Percentiles rank a stretch among this genome's conserved stretches.
These are phyloP conservation scores for Drosophila neotestacea DNA, from an alignment of 2,888 invertebrate species.

Conservation along the genomic window DNA sequence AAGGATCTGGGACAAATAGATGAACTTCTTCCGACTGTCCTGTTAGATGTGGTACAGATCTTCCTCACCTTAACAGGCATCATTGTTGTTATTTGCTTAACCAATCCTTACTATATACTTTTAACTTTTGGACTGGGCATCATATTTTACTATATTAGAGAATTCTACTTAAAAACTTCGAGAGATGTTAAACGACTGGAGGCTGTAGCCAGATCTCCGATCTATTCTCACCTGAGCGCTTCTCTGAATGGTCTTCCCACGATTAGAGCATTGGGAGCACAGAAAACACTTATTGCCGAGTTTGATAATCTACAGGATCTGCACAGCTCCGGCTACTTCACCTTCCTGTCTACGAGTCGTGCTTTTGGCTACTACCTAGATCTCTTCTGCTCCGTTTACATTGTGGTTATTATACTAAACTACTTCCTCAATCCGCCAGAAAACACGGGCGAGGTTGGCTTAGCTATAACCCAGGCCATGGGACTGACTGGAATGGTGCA, in stretches of 20 bases:
- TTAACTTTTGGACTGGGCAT: conserved; percentile 89
- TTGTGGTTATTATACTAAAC: conserved; percentile 93
- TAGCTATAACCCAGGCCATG: conserved; percentile 92
- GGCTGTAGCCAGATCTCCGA: conserved; percentile 95
- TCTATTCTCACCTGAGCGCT: conserved; percentile 96
- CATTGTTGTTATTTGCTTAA: conserved; percentile 90
- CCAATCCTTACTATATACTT: conserved; percentile 91
- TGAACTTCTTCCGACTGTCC: conserved; percentile 83
- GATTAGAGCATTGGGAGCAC: conserved; percentile 94
- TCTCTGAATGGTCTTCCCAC: conserved; percentile 96
- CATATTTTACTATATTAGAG: conserved; percentile 90
- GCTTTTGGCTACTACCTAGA: conserved; percentile 98
- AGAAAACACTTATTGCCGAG: conserved; percentile 91
- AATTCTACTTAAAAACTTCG: conserved; percentile 92
- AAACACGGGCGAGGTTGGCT: conserved; percentile 90
- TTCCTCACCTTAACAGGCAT: conserved; percentile 92
- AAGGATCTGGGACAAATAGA: conserved; percentile 91
- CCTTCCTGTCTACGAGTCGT: conserved; percentile 94
- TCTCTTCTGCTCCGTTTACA: conserved; percentile 93
- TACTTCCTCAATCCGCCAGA: conserved; percentile 90
- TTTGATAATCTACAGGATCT: conserved; percentile 93
- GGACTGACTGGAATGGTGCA: conserved; percentile 89
- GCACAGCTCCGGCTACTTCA: conserved; percentile 96
- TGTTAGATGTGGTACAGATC: conserved; percentile 87
- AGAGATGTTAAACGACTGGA: conserved; percentile 92